Evolutionary conservation across 1,140 invertebrate genomes (phyloP).

Genomic region (Leptopilina clavipes): DNA sequence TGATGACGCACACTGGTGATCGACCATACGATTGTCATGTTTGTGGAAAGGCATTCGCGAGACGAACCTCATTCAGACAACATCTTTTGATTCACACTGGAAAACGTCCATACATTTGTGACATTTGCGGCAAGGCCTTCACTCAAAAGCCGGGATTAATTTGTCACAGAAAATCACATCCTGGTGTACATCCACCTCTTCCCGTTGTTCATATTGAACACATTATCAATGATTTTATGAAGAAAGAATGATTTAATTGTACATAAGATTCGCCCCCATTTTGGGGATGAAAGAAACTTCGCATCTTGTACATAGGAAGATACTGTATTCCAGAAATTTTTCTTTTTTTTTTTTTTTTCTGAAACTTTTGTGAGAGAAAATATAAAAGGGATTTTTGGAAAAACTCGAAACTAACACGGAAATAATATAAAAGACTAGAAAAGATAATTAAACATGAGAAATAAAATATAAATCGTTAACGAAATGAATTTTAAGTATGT

Average conservation of each 20-base stretch:
- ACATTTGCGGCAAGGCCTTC: slow-evolving; percentile 70
- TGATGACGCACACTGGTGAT: slow-evolving; percentile 82
- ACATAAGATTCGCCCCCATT: neutral
- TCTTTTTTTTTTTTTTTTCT: neutral
- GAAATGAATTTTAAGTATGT: too few relatives aligned
- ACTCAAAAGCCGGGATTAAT: slow-evolving; percentile 68
- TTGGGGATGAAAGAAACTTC: neutral
- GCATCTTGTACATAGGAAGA: neutral
- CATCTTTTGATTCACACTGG: slow-evolving; percentile 82
- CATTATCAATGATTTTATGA: slow-evolving; percentile 65
- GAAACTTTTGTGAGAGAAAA: too few relatives aligned
- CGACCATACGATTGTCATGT: slow-evolving; percentile 84
- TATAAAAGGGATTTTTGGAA: too few relatives aligned
- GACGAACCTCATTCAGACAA: slow-evolving; percentile 75
- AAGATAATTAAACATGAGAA: neutral
- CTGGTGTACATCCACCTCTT: slow-evolving; percentile 60
- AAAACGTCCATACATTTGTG: slow-evolving; percentile 77
- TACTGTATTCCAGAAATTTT: neutral
- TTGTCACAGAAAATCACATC: slow-evolving; percentile 63
- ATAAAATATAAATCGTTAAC: too few relatives aligned
- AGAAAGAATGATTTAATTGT: slow-evolving; percentile 53
- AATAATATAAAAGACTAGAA: neutral
- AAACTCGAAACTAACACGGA: too few relatives aligned
- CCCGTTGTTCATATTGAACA: slow-evolving; percentile 64
- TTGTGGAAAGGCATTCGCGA: slow-evolving; percentile 83